Evolutionary conservation across 2,888 invertebrate species (phyloP).

Genomic region (Hedychridium roseum): DNA sequence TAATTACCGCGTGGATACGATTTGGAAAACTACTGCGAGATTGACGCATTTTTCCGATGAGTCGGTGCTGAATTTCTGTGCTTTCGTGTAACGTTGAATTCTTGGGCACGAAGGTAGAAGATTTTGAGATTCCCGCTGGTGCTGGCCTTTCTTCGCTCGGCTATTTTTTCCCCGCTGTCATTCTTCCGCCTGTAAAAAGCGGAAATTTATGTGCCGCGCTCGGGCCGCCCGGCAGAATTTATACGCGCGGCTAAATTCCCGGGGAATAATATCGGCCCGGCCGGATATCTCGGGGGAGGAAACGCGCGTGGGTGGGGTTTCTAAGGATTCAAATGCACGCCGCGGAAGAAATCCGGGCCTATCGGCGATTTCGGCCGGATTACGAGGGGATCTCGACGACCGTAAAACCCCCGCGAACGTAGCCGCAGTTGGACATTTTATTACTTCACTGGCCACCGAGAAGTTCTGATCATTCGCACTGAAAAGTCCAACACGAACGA

Average conservation of each 20-base stretch:
- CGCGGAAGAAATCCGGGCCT: constrained; percentile 22
- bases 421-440: no score
- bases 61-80: no score
- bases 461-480: no score
- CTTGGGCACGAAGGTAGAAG: neutral
- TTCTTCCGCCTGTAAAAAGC: constrained; percentile 9
- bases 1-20: no score
- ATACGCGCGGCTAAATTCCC: constrained; percentile 37
- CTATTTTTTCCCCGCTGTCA: constrained; percentile 14
- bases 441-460: constrained; percentile 45
- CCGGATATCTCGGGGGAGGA: constrained; percentile 28
- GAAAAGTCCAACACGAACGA: no score
- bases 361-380: constrained; percentile 23
- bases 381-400: no score
- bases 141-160: constrained; percentile 8
- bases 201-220: constrained; percentile 33
- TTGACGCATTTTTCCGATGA: no score
- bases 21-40: no score
- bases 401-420: no score
- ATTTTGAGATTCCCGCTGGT: neutral
- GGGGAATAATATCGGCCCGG: constrained; percentile 29
- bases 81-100: no score
- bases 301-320: constrained; percentile 39
- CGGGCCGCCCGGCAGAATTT: constrained; percentile 35
- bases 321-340: constrained; percentile 42